These are phyloP conservation scores for Pogoniulus pusillus DNA, from an alignment of 2,797 vertebrate species.

Conservation along the genomic window DNA sequence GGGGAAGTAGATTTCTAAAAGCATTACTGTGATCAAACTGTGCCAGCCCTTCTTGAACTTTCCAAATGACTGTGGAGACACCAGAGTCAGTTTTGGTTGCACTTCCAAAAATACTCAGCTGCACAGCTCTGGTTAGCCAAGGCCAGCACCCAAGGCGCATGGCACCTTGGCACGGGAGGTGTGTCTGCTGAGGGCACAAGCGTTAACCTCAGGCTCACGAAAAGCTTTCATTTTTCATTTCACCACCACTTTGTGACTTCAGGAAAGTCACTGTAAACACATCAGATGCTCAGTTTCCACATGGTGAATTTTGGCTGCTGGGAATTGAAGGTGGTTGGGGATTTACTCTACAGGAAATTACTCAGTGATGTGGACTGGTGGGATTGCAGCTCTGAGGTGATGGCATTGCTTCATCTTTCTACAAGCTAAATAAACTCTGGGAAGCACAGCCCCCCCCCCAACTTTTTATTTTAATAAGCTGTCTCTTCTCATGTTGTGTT, in stretches of 20 bases:
- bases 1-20: not conserved
- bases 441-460: conserved; percentile 3
- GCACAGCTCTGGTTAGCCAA: not conserved
- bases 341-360: conserved; percentile 33
- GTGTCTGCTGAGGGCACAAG: not conserved
- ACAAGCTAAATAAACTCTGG: conserved; percentile 8
- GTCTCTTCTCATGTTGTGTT: not conserved
- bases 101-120: not conserved
- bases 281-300: not conserved
- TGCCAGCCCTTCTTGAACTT: not conserved
- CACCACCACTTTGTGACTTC: not conserved
- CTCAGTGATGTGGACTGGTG: not conserved
- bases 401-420: conserved; percentile 23
- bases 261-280: not conserved
- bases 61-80: too few relatives aligned
- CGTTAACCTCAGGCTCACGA: too few relatives aligned
- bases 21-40: too few relatives aligned
- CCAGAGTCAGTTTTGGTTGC: not conserved
- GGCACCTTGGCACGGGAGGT: not conserved
- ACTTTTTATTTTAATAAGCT: not conserved
- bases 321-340: not conserved
- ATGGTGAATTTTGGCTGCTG: not conserved
- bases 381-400: not conserved
- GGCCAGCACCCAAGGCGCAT: rapidly evolving
- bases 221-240: not conserved